These are phyloP conservation scores for Drosophila meridiana DNA, from an alignment of 2,888 invertebrate genomes.

Conservation along the genomic window DNA sequence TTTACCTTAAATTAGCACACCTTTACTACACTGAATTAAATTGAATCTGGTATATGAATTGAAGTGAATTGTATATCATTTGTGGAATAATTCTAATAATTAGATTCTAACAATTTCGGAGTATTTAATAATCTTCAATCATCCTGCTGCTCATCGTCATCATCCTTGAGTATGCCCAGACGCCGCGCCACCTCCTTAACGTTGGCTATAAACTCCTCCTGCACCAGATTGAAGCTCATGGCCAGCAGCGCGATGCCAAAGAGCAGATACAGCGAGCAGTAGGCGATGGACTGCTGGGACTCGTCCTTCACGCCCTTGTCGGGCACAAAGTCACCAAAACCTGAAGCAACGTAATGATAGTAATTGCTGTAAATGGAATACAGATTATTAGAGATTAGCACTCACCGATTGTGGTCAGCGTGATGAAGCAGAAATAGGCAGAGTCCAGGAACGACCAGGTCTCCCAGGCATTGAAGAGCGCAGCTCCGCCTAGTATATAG, in stretches of 20 bases:
- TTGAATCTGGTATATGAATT: neutral
- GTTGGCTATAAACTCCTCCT: slow-evolving; percentile 95
- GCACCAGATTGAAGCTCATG: slow-evolving; percentile 98
- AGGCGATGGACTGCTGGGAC: slow-evolving; percentile 88
- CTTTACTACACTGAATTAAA: slow-evolving; percentile 30
- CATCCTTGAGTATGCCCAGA: slow-evolving; percentile 94
- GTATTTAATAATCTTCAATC: slow-evolving; percentile 14
- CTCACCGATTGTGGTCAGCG: slow-evolving; percentile 93
- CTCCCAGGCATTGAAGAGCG: slow-evolving; percentile 94
- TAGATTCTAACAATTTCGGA: neutral
- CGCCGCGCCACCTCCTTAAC: slow-evolving; percentile 94
- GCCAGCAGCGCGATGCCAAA: slow-evolving; percentile 97
- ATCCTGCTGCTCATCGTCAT: slow-evolving; percentile 87
- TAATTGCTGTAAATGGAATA: neutral
- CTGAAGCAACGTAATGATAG: slow-evolving; percentile 51
- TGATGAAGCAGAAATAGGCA: slow-evolving; percentile 97
- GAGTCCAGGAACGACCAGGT: slow-evolving; percentile 94
- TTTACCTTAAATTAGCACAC: slow-evolving; percentile 49
- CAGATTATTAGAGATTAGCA: neutral
- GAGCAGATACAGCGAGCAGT: slow-evolving; percentile 95
- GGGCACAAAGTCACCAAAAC: slow-evolving; percentile 96
- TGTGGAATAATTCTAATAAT: slow-evolving; percentile 27
- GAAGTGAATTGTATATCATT: neutral
- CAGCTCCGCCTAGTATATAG: slow-evolving; percentile 95
- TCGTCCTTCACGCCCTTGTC: slow-evolving; percentile 87